Evolutionary conservation across 2,113 vertebrate genomes (phyloP).

Genomic region (Myrmecobius fasciatus): DNA sequence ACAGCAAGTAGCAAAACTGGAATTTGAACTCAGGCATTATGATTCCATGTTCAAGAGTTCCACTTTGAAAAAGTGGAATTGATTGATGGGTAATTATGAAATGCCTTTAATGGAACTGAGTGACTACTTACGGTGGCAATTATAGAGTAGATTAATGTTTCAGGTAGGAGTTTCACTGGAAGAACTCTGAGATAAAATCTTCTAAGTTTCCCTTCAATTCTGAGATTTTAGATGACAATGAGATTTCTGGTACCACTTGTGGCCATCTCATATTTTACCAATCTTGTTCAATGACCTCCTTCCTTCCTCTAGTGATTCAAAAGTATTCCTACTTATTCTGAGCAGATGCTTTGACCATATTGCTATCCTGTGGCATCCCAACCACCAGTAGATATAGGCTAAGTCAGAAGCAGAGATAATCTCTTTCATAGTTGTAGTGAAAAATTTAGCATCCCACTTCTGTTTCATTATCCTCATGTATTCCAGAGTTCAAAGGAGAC

Average conservation of each 20-base stretch:
- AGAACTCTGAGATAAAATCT: neutral
- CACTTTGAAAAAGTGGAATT: neutral
- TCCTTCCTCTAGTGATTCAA: neutral
- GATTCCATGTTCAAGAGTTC: neutral
- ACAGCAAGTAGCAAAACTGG: neutral
- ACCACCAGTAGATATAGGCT: no score
- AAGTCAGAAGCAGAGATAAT: neutral
- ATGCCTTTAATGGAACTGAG: neutral
- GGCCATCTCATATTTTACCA: neutral
- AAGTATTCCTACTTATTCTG: neutral
- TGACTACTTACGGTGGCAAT: neutral
- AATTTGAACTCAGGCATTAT: neutral
- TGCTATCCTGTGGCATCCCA: neutral
- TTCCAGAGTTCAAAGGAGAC: neutral
- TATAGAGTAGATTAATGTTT: neutral
- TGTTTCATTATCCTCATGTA: neutral
- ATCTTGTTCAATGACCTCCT: neutral
- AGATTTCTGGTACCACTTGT: neutral
- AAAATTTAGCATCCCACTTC: no score
- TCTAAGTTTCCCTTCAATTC: neutral
- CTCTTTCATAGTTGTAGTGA: rapidly evolving
- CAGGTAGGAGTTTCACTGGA: neutral
- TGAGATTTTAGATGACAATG: neutral
- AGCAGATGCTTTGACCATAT: neutral
- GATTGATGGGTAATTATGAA: neutral